Base-by-base conservation (phyloP, 2,888 invertebrate species). In the Beris morrisii region DNA sequence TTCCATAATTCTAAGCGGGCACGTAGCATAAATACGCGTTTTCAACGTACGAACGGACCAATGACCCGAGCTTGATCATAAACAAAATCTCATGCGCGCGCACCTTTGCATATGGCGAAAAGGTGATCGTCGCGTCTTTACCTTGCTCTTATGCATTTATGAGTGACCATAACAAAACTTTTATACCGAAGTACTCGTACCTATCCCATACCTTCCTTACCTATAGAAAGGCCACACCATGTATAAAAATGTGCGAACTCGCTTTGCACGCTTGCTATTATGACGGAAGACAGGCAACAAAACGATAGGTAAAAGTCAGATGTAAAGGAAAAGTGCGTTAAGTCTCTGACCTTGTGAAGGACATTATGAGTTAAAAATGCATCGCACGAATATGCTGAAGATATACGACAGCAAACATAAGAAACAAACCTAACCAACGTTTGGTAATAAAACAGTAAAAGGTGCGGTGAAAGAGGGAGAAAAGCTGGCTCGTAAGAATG, bases 291-390 rank as follows among this genome's bases (percentile, higher is more conserved):
- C 52, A 28, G 13, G 22, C 12, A 52, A 11, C 5, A 15, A 15
- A 38, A 56, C 38, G 55, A 56, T 43, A 56, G n/a, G 48, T 13
- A n/a, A 50, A 61, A 50, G 61, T 52, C 50, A 61, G 61, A 43
- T 52, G 61, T 50, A 61, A 61, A 61, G 50, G 61, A 52, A 61
- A 38, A 61, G 61, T 52, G 32, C 12, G 61, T 50, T 32, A 61
- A 61, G 61, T 61, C 61, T 61, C 61, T 61, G 61, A 61, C 61
- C 61, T 61, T 61, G 61, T 61, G 61, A 61, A 61, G 61, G 61
- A 61, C 61, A 61, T 22, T 38, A n/a, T 12, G 38, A 22, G 15
- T 61, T 52, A 31, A 61, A 15, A 13, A 61, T 52, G 50, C 52
- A 52, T 38, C 52, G n/a, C 61, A 61, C 52, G 61, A 52, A 38